Evolutionary conservation across 2,888 invertebrate species (phyloP), one percentile per base, ranked within the genome.

Genomic region (Xestia c-nigrum): DNA sequence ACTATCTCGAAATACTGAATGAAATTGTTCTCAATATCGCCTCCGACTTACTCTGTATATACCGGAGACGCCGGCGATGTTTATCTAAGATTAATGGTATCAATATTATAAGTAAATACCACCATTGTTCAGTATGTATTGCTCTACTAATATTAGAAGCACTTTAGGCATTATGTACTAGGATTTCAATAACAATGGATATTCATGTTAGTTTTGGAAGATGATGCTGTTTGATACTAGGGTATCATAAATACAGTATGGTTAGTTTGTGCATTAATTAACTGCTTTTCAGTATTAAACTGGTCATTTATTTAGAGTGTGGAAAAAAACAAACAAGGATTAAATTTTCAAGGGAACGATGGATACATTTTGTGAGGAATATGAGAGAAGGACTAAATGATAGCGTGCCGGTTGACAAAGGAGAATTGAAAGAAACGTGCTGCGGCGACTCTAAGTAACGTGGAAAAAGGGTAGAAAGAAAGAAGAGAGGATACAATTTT

Each of bases 41-140:
- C 68, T 46, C 46, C 24, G 46, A 64, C 43, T 43, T 68, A 66
- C 66, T 66, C 7, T 40, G 7, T 78, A 74, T 79, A 82, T 75
- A 83, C 66, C 72, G 59, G 67, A 76, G 82, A 77, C 76, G 71
- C 55, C 69, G 61, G 64, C 76, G 74, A 80, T 83, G 83, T 80
- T 82, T 80, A 74, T 76, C 70, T 71, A 79, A 87, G 87, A 87
- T 87, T 87, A 87, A 87, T 87, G 82, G 76, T 76, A 82, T 77
- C 85, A 85, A 80, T 87, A 80, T 83, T 84, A 83, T 76, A 85
- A 84, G 86, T 84, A 87, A 87, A 87, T 86, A 87, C 72, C 40
- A 59, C 66, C 66, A 86, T 87, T 87, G 87, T 86, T 82, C 84
- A 81, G 70, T 87, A 77, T 74, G 73, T 83, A 66, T 83, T 77